Conservation (phyloP, 1,140 invertebrate species). For the Neodiprion fabricii region DNA sequence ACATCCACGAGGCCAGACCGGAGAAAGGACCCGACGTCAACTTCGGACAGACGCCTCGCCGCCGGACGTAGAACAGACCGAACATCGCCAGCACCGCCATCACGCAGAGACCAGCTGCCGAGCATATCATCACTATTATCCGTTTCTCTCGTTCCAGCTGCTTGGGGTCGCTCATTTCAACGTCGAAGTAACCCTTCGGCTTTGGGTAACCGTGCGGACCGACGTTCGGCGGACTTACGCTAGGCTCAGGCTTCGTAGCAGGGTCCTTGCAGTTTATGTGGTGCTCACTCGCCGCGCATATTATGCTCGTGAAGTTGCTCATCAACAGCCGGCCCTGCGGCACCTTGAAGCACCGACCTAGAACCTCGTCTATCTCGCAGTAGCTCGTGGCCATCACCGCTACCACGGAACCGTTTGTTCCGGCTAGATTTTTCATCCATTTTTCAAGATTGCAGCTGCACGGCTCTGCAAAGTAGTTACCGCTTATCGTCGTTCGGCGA, state of each 20-base stretch:
- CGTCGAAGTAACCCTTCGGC: slow-evolving; percentile 54
- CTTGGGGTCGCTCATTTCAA: slow-evolving; percentile 56
- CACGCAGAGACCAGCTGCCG: slow-evolving; percentile 59
- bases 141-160: slow-evolving; percentile 55
- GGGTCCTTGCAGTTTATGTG: slow-evolving; percentile 49
- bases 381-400: slow-evolving; percentile 66
- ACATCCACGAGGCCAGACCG: slow-evolving; percentile 51
- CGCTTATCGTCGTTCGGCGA: slow-evolving; percentile 61
- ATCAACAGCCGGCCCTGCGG: slow-evolving; percentile 68
- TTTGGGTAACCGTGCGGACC: slow-evolving; percentile 53
- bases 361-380: slow-evolving; percentile 66
- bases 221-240: slow-evolving; percentile 52
- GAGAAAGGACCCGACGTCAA: slow-evolving; percentile 47
- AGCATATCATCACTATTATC: slow-evolving; percentile 60
- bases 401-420: slow-evolving; percentile 45
- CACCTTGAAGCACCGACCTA: slow-evolving; percentile 70
- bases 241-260: slow-evolving; percentile 41
- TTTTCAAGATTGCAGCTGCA: slow-evolving; percentile 69
- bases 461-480: slow-evolving; percentile 68
- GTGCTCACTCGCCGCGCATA: slow-evolving; percentile 61
- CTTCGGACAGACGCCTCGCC: slow-evolving; percentile 63
- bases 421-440: slow-evolving; percentile 64
- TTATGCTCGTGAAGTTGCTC: slow-evolving; percentile 66
- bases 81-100: slow-evolving; percentile 60
- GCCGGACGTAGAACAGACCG: slow-evolving; percentile 62